These are phyloP conservation scores for Haliaeetus leucogaster DNA, from an alignment of 2,113 vertebrate genomes.

Conservation along the genomic window DNA sequence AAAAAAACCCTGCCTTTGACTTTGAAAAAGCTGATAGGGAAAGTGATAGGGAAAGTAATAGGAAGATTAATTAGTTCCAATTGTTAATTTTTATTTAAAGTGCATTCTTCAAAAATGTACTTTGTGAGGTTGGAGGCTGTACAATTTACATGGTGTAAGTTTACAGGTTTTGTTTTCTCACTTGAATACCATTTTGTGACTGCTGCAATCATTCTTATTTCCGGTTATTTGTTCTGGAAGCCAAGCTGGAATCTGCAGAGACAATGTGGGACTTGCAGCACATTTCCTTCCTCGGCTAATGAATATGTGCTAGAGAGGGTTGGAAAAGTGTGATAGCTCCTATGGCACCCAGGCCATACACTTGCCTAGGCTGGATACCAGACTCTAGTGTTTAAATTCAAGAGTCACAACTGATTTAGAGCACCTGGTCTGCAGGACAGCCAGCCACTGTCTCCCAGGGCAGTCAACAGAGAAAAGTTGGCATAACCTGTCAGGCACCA, in stretches of 20 bases:
- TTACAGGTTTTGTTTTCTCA: background rate
- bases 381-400: background rate
- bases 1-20: background rate
- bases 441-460: background rate
- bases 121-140: background rate
- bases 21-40: background rate
- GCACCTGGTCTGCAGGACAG: background rate
- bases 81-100: constrained; percentile 8
- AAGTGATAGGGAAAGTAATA: background rate
- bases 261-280: background rate
- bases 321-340: background rate
- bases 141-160: background rate
- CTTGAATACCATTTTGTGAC: background rate
- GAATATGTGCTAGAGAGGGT: background rate
- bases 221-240: background rate
- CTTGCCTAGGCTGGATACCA: background rate
- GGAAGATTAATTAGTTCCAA: constrained; percentile 23
- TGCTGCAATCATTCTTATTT: background rate
- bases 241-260: background rate
- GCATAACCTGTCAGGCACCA: background rate
- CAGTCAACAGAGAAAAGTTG: background rate
- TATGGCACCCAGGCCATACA: background rate
- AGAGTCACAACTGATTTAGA: background rate
- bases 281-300: background rate
- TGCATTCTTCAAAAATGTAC: background rate